Conservation (phyloP, 2,113 vertebrate genomes). For the Zosterops hypoxanthus region DNA sequence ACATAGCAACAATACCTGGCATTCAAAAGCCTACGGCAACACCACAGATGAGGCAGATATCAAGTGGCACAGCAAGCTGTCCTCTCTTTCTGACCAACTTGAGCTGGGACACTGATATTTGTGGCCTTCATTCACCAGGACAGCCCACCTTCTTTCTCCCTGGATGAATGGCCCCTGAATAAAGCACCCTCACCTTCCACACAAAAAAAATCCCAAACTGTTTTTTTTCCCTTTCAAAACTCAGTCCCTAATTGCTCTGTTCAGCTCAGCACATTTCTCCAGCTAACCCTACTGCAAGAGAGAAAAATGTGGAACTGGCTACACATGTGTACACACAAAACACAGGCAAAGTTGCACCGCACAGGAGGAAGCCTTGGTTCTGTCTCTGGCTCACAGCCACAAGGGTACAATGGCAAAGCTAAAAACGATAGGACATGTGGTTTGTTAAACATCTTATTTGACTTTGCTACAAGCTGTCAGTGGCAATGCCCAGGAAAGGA, state of each 20-base stretch:
- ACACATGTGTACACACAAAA: background rate
- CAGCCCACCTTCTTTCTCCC: background rate
- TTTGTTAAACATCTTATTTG: conserved; percentile 72
- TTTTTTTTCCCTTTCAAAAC: background rate
- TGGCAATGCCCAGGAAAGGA: conserved; percentile 11
- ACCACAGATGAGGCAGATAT: background rate
- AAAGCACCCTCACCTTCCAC: background rate
- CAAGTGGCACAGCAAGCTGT: conserved; percentile 42
- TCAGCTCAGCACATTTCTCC: background rate
- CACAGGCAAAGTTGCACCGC: background rate
- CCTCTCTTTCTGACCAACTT: background rate
- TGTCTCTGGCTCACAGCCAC: conserved; percentile 43
- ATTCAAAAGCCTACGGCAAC: conserved; percentile 10
- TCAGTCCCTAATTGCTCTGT: background rate
- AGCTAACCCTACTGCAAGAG: background rate
- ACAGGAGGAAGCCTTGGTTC: background rate
- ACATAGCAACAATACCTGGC: background rate
- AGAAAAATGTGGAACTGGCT: background rate
- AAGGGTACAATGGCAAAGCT: conserved; percentile 50
- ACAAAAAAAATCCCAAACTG: background rate
- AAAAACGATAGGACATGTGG: conserved; percentile 53
- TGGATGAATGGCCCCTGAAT: background rate
- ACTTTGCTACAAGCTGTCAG: conserved; percentile 60
- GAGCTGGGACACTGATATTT: background rate
- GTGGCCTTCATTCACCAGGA: background rate